Evolutionary conservation across 2,113 vertebrate species (phyloP).

Genomic region (Panthera uncia): DNA sequence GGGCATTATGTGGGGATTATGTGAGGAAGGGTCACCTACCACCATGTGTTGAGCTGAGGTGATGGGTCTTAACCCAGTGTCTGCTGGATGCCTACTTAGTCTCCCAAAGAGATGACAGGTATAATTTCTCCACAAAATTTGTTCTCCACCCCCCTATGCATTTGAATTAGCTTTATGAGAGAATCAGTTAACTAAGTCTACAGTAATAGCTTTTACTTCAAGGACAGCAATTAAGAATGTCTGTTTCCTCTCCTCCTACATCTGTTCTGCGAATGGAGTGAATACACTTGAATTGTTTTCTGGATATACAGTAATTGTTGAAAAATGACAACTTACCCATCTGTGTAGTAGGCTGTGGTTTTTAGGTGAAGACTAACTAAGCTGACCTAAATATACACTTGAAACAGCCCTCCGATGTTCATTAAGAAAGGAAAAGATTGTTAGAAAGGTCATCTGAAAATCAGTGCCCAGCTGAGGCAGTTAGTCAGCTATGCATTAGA

Average conservation of each 20-base stretch:
- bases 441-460: background rate
- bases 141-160: slow-evolving; percentile 50
- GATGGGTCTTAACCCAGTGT: background rate
- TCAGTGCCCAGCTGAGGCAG: background rate
- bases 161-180: slow-evolving; percentile 64
- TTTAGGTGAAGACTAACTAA: background rate
- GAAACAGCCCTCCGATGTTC: background rate
- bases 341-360: background rate
- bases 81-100: background rate
- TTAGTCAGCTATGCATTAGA: fast-evolving
- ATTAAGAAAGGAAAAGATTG: background rate
- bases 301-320: slow-evolving; percentile 32
- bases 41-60: background rate
- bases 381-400: background rate
- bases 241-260: slow-evolving; percentile 77
- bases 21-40: background rate
- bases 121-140: slow-evolving; percentile 48
- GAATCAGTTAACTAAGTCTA: slow-evolving; percentile 59
- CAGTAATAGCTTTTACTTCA: slow-evolving; percentile 64
- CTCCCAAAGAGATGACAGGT: slow-evolving; percentile 53
- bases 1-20: too few relatives aligned
- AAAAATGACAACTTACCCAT: background rate
- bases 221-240: slow-evolving; percentile 70
- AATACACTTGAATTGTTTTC: slow-evolving; percentile 67
- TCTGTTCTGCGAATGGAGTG: slow-evolving; percentile 64